Base-by-base conservation (phyloP, 2,113 vertebrate genomes). In the Nibea coibor region DNA sequence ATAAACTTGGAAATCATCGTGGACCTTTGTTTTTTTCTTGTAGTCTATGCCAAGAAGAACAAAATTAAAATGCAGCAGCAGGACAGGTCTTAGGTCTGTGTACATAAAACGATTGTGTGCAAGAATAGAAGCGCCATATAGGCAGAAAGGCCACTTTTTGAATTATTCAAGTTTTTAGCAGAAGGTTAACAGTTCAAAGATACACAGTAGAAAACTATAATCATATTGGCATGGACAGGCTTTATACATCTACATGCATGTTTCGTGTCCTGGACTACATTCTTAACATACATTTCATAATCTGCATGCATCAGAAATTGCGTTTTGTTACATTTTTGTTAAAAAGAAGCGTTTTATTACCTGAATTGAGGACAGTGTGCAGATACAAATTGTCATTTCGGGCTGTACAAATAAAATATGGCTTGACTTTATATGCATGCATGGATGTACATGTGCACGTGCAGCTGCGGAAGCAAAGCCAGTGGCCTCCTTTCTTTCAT, bases 121-220 rank as follows among this genome's bases (percentile, higher is more conserved):
- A 39, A 72, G 28, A 79, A 7, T 24, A 10, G 16, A 51, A 53
- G 47, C 47, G 8, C 48, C 9, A 28, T 64, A 80, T 15, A 31
- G 17, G 19, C 39, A 45, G 39, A 57, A 58, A 56, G 50, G 19
- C 16, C 0, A 2, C 54, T 57, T 70, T 77, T 79, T 80, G 19
- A 69, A 82, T 85, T 57, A 88, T 89, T 88, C 63, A 62, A 3
- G 22, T 78, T 85, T 75, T 67, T 4, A 57, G 22, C 39, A 39
- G 24, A 6, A 0, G 72, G 75, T 82, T 78, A 63, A 75, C 7
- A 73, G 84, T 82, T 85, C 63, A 87, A 63, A 72, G 39, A 75
- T 6, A 3, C 19, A 31, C 10, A 10, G 43, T 3, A n/a, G n/a
- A 43, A 62, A 11, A 11, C 22, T 47, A 14, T 14, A 48, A 73